A percentile compares a stretch with the other conserved stretches of the same genome.
phyloP scores from a whole-genome alignment of 2,797 vertebrate genomes.

The Remorina albescens region DNA sequence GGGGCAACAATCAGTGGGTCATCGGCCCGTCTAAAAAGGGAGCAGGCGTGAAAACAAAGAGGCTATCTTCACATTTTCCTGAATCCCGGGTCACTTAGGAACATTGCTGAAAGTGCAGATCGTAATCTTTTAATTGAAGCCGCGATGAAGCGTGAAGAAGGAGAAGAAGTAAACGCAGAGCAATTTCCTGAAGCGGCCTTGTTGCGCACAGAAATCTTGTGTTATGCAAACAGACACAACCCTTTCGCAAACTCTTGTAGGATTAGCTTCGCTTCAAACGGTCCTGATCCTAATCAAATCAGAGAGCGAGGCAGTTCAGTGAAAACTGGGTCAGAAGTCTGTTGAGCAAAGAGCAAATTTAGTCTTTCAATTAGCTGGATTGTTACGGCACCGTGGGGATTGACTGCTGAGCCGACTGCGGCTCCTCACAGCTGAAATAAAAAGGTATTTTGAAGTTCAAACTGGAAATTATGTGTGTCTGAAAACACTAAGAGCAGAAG shows the following conservation, averaged over 20 bases:
- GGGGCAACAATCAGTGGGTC: conserved; percentile 29
- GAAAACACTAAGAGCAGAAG: too few relatives aligned
- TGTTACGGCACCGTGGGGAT: background rate
- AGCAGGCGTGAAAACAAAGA: conserved; percentile 26
- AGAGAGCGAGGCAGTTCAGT: background rate
- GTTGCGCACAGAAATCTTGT: conserved; percentile 5
- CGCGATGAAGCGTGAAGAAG: background rate
- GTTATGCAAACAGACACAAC: conserved; percentile 1
- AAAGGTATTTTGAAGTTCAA: background rate
- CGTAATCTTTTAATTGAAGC: conserved; percentile 63
- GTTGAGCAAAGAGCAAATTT: background rate
- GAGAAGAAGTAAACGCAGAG: conserved; percentile 13
- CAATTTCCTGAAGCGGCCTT: conserved; percentile 1
- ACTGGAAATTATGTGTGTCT: background rate
- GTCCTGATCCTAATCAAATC: conserved; percentile 26
- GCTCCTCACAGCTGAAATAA: background rate
- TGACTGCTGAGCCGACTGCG: background rate
- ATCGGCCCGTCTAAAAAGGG: background rate
- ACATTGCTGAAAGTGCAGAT: conserved; percentile 49
- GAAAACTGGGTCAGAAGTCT: conserved; percentile 8
- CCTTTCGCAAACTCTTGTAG: background rate
- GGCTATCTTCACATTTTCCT: conserved; percentile 13
- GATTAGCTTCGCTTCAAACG: conserved; percentile 1
- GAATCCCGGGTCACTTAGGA: background rate
- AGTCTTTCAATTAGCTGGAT: background rate